Base-by-base conservation (phyloP, 2,113 vertebrate species). In the Caranx ignobilis region DNA sequence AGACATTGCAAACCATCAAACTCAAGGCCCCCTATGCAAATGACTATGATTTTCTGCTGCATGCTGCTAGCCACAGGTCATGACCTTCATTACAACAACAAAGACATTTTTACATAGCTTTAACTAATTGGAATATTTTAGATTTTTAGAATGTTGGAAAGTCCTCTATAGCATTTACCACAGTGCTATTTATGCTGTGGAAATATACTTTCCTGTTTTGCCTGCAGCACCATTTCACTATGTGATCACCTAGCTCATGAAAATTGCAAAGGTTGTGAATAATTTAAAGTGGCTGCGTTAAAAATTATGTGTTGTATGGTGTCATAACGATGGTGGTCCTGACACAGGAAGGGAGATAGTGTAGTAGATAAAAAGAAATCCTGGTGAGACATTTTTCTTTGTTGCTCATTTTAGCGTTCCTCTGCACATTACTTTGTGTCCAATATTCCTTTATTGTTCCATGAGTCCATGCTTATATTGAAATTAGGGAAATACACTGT, bases 231-330 rank as follows among this genome's bases (percentile, higher is more conserved):
- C 84, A 86, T 93, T 92, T 93, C 93, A 93, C 90, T 94, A 87
- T 90, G 90, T 94, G 93, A 94, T 94, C 91, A 94, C 87, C 90
- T 85, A 71, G 72, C 91, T 93, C 90, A 93, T 95, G 81, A 95
- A 94, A 94, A 89, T 89, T 94, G 91, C 91, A 94, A 75, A 45
- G 57, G 60, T 37, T 19, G 87, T 95, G 88, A 95, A 95, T 95
- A 92, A 95, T 94, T 95, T 79, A 95, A 86, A 69, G 83, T 77
- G 65, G 81, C 89, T 90, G 71, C 81, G 72, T 92, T 91, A 86
- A 90, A 92, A 92, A 93, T 92, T 45, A 92, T 91, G 89, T 91
- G 85, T 91, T 93, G 83, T 50, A 87, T 15, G 12, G 82, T 91
- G 89, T 91, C 89, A 91, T 90, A 92, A 87, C 60, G 79, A 75